These are phyloP conservation scores for Falco rusticolus DNA, from an alignment of 2,797 vertebrate genomes.

Conservation along the genomic window DNA sequence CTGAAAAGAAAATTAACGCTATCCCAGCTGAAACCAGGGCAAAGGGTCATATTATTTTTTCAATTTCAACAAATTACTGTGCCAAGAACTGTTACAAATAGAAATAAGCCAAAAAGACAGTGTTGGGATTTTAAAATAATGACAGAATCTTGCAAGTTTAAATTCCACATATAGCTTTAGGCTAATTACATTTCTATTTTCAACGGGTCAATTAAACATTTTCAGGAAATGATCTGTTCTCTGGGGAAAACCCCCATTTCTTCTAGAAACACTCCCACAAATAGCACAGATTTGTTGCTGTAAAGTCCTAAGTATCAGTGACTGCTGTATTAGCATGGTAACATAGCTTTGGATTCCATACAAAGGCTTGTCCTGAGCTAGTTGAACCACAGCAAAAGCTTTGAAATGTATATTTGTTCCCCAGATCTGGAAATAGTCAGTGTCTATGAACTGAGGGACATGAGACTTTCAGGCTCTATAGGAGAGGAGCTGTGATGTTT, in stretches of 20 bases:
- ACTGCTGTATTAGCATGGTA: background rate
- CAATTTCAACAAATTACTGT: background rate
- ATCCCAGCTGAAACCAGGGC: too few species aligned
- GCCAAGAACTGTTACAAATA: background rate
- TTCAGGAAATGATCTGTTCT: background rate
- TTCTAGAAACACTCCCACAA: background rate
- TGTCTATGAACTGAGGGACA: background rate
- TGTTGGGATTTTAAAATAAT: background rate
- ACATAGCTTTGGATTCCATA: background rate
- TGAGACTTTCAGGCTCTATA: background rate
- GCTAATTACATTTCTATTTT: background rate
- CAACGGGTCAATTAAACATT: background rate
- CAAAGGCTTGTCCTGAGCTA: background rate
- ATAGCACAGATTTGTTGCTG: background rate
- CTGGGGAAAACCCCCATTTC: background rate
- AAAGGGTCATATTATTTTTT: background rate
- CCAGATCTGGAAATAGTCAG: background rate
- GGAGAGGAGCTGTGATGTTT: background rate
- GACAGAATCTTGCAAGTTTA: background rate
- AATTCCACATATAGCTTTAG: background rate
- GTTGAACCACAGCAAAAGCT: background rate
- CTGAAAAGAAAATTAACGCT: too few species aligned
- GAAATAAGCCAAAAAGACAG: background rate
- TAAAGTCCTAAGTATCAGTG: conserved; percentile 9
- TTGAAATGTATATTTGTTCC: too few species aligned